These are phyloP conservation scores for Holotrichia oblita DNA, from an alignment of 1,140 invertebrate genomes.

Conservation along the genomic window DNA sequence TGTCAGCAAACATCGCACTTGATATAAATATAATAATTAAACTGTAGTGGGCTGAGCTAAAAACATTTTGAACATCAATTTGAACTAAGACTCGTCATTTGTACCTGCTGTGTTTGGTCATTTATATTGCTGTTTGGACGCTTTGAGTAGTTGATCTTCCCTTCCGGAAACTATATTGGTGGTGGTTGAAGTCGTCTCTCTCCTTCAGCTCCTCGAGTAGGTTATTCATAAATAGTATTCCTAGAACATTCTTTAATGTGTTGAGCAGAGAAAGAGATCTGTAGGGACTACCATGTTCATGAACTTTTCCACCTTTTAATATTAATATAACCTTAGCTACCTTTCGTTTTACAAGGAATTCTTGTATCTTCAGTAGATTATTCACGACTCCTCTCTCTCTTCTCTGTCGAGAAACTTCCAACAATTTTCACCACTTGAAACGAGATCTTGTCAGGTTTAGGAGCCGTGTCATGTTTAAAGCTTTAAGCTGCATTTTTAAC, in stretches of 20 bases:
- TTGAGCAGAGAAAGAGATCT: conserved; percentile 43
- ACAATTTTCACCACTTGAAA: conserved; percentile 43
- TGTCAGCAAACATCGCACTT: too few relatives aligned
- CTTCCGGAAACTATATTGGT: neutral
- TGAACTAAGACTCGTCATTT: too few relatives aligned
- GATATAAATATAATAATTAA: neutral
- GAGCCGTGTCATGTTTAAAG: conserved; percentile 45
- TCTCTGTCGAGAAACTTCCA: conserved; percentile 27
- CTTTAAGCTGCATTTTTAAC: conserved; percentile 22
- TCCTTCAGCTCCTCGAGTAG: neutral
- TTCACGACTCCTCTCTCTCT: conserved; percentile 40
- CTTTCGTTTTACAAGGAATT: too few relatives aligned
- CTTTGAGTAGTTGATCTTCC: neutral
- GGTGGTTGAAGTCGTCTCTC: neutral
- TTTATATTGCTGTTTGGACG: neutral
- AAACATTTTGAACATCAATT: too few relatives aligned
- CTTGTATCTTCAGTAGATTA: too few relatives aligned
- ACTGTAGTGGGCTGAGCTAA: neutral
- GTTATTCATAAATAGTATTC: neutral
- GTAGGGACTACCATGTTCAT: conserved; percentile 38
- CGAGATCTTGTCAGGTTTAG: conserved; percentile 44
- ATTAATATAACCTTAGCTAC: too few relatives aligned
- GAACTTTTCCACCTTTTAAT: conserved; percentile 36
- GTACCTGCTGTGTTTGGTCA: neutral
- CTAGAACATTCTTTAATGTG: neutral